Base-by-base conservation (phyloP, 23 tunicate species). In the Halocynthia roretzi region DNA sequence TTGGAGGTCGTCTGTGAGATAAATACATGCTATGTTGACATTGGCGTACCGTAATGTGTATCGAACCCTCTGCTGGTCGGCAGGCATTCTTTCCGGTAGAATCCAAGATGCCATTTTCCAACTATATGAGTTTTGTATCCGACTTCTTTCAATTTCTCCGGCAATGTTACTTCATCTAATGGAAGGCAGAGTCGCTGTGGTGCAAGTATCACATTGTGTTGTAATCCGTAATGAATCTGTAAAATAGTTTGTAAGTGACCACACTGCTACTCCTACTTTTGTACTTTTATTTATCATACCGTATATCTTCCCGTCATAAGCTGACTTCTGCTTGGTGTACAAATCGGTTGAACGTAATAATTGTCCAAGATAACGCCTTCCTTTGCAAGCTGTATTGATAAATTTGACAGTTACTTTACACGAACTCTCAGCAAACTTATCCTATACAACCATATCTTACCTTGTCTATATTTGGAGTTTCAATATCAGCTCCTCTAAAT, bases 81-180 rank as follows among this genome's bases (percentile, higher is more conserved):
- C 54, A 94, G 52, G 57, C 94, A 94, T 72, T 81, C 87, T 53
- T 94, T 70, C 52, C 78, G 84, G 78, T 75, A 94, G 74, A 88
- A 88, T 0, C 99, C 99, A 11, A 94, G 85, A 79, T 94, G 99
- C 99, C 99, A 94, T 77, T 94, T 94, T 67, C 99, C 99, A 67
- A 94, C 91, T 56, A 82, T 77, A 73, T 87, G 94, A 52, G 99
- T 94, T 53, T 76, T 72, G 54, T 94, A 94, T 6, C 99, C 99
- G 53, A 73, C 90, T 81, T 94, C 95, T 54, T 89, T 88, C 8
- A 94, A 76, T 53, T 94, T 87, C 40, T 90, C 87, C 1, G 99
- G 99, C 63, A 94, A 62, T 6, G 78, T 74, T 10, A 89, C 91
- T 77, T 94, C 99, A 81, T 94, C 91, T 5, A 88, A 70, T 6